Evolutionary conservation across 2,888 invertebrate genomes (phyloP), one percentile per base, ranked within the genome.

Genomic region (Tenthredo distinguenda): DNA sequence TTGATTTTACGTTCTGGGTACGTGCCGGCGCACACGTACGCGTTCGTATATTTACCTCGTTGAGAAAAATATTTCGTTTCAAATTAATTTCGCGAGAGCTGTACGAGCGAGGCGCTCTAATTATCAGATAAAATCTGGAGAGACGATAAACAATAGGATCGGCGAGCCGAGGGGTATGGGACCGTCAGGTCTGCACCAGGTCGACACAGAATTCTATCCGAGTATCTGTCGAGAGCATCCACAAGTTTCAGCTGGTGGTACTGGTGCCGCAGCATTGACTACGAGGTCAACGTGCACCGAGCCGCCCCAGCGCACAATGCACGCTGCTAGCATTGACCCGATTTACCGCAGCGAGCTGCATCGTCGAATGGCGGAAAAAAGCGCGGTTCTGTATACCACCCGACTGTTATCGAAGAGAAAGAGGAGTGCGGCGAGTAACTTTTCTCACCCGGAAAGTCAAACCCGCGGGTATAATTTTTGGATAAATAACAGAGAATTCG

Each of bases 291-390:
- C 47, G 81, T 62, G 58, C 81, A 58, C 58, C 37, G 40, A 62
- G 58, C 58, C 26, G 31, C 50, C 77, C 77, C 77, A 77, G 77
- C 77, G 31, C 77, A 77, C 43, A 74, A 74, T 74, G 40, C 74
- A 31, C 31, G 47, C 55, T 10, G 77, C 81, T 62, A 81, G 81
- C 81, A 81, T 81, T 81, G 81, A 81, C 81, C 81, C 40, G 58
- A 81, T 81, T 81, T 12, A 62, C 37, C 62, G 77, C 77, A 77
- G 77, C 55, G 47, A 55, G 31, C 77, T 62, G 62, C 62, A 81
- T 62, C 43, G 31, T 34, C 72, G 72, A 74, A 74, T 74, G 9
- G 72, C 40, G 40, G 43, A 74, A 71, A 34, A 71, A 55, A 26
- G 26, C 26, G 26, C 1, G 0, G 26, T 26, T 26, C 26, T 26